Conservation (phyloP, 2,797 vertebrate genomes). For the Eremophila alpestris region DNA sequence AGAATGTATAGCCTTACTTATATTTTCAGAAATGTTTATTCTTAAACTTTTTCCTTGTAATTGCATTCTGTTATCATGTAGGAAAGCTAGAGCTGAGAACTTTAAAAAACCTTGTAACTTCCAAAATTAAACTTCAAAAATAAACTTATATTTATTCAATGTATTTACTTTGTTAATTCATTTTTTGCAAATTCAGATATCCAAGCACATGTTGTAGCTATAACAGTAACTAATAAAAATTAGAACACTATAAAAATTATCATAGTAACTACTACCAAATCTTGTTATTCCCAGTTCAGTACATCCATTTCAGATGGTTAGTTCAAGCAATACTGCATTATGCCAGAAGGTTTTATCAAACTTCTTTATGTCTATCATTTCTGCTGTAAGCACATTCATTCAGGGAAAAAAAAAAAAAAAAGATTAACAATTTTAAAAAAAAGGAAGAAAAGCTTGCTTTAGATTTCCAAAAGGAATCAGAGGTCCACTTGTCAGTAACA, state of each 20-base stretch:
- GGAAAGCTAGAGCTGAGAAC: neutral
- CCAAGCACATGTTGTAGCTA: neutral
- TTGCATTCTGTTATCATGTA: neutral
- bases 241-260: neutral
- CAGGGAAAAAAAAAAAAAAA: rapidly evolving
- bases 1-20: neutral
- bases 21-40: neutral
- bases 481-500: neutral
- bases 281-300: neutral
- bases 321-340: neutral
- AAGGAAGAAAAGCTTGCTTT: neutral
- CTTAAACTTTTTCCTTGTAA: neutral
- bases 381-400: neutral
- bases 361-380: neutral
- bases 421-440: no score
- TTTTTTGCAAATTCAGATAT: neutral
- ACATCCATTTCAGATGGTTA: neutral
- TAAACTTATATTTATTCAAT: neutral
- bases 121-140: neutral
- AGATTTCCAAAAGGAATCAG: neutral
- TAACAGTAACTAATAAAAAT: neutral
- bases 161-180: neutral
- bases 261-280: neutral
- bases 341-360: neutral
- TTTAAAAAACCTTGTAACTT: neutral